Base-by-base conservation (phyloP, 2,113 vertebrate genomes). In the Chionis minor region DNA sequence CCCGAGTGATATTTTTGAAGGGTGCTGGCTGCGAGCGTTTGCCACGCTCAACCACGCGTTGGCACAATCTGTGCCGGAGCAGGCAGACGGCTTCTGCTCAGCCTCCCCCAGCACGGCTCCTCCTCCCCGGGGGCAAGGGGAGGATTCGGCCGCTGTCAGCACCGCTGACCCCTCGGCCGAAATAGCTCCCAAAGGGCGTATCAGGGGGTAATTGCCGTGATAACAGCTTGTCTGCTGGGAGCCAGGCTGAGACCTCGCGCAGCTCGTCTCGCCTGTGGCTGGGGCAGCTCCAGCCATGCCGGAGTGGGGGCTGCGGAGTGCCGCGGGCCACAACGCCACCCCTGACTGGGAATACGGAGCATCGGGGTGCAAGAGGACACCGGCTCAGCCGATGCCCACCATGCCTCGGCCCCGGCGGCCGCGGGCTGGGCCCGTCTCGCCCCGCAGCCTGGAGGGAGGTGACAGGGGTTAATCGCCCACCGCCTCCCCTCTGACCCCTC, bases 401-500 rank as follows among this genome's bases (percentile, higher is more conserved):
- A 54, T 54, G 56, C 20, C 63, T 51, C 33, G 4, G 63, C 42
- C 45, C 67, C 4, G 0, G 14, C 13, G 38, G 93, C 95, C 92
- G 94, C 24, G 12, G 73, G 88, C 80, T 63, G 82, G 30, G 87
- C 92, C 81, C 65, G 56, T 93, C 86, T 92, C 94, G 74, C 85
- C 92, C 95, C n/a, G 55, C 96, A 95, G 96, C 96, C 91, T 91
- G 97, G 95, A 84, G 96, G 94, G 82, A 97, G 98, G 97, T 98
- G 91, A 96, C 92, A 79, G 86, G 96, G 97, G 98, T 98, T 98
- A 98, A 98, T 98, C 97, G 92, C 97, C 97, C 92, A 96, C 93
- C 93, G 92, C 97, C 94, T 98, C 98, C 97, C 97, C 98, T 98
- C 96, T 98, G 98, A 98, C 98, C 98, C 96, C 59, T 95, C 79